phyloP scores from a whole-genome alignment of 2,113 vertebrate genomes.

The Planiliza haematocheilus region DNA sequence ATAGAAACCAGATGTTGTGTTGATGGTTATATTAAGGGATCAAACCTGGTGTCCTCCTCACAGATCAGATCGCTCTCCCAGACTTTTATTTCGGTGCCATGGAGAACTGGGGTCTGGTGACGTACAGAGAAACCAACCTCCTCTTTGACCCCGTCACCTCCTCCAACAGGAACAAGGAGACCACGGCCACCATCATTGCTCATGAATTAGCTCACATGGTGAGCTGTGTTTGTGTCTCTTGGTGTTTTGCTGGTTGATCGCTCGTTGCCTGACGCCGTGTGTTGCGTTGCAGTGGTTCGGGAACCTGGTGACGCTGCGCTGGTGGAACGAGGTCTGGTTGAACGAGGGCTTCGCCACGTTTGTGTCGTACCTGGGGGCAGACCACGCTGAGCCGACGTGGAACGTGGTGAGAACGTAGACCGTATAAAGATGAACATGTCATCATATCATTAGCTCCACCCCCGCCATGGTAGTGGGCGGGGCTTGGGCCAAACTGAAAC shows the following conservation, averaged over 20 bases:
- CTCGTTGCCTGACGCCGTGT: background rate
- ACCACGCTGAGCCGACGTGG: slow-evolving; percentile 83
- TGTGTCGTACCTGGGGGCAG: slow-evolving; percentile 89
- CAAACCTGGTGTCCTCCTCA: background rate
- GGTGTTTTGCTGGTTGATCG: background rate
- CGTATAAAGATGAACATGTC: no score
- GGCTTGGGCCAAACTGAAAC: no score
- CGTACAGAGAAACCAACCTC: slow-evolving; percentile 89
- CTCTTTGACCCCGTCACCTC: slow-evolving; percentile 80
- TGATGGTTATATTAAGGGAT: no score
- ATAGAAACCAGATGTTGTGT: no score
- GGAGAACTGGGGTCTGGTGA: slow-evolving; percentile 98
- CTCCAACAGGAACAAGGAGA: slow-evolving; percentile 89
- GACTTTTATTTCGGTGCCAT: slow-evolving; percentile 93
- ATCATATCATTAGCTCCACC: no score
- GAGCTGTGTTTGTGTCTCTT: background rate
- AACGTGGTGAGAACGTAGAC: slow-evolving; percentile 79
- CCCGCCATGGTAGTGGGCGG: no score
- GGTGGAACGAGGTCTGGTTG: slow-evolving; percentile 98
- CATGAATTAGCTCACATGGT: slow-evolving; percentile 96
- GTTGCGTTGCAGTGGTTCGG: slow-evolving; percentile 89
- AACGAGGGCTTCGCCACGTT: slow-evolving; percentile 96
- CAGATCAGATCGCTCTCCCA: slow-evolving; percentile 92
- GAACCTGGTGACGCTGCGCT: slow-evolving; percentile 92
- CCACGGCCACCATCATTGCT: slow-evolving; percentile 87